A percentile compares a stretch with the other conserved stretches of the same genome.
phyloP scores from a whole-genome alignment of 2,113 vertebrate genomes.

The Laterallus jamaicensis region DNA sequence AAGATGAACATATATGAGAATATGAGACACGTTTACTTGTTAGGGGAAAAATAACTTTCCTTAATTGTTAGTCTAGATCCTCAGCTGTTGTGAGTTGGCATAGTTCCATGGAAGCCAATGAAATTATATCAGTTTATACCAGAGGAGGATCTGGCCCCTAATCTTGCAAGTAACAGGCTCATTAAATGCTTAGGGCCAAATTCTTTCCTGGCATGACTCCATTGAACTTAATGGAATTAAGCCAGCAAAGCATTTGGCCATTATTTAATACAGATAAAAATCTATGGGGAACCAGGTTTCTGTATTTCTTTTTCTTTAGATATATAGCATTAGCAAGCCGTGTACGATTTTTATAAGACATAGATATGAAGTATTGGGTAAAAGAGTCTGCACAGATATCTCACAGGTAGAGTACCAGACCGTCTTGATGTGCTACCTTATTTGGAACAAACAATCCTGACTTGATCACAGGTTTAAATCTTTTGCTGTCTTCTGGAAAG shows the following conservation, averaged over 20 bases:
- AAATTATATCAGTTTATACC: conserved; percentile 24
- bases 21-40: background rate
- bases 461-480: background rate
- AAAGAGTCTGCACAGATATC: background rate
- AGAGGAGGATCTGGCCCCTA: conserved; percentile 21
- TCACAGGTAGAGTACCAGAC: background rate
- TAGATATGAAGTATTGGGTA: background rate
- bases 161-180: conserved; percentile 43
- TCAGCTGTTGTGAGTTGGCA: background rate
- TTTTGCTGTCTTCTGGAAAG: background rate
- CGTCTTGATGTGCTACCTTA: background rate
- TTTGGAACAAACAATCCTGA: background rate
- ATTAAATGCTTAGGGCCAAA: conserved; percentile 49
- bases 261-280: conserved; percentile 40
- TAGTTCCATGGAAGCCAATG: background rate
- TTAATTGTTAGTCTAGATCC: background rate
- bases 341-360: background rate
- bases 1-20: background rate
- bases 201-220: conserved; percentile 18
- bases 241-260: conserved; percentile 42
- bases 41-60: conserved; percentile 25
- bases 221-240: conserved; percentile 36
- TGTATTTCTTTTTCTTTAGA: conserved; percentile 31
- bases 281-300: conserved; percentile 47
- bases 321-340: background rate